Conservation (phyloP, 2,888 invertebrate species). For the Apotomis turbidana region DNA sequence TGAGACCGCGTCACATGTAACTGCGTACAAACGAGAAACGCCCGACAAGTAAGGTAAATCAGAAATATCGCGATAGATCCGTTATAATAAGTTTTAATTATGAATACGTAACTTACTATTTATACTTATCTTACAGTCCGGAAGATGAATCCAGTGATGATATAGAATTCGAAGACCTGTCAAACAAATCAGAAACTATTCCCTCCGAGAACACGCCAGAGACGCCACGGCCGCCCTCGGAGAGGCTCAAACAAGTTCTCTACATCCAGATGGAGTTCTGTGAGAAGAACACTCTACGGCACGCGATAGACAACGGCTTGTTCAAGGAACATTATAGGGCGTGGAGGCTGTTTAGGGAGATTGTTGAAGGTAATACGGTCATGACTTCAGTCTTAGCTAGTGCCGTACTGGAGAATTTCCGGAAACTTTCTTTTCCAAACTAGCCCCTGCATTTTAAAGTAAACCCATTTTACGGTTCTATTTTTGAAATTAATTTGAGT, state of each 20-base stretch:
- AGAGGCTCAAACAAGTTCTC: slow-evolving; percentile 85
- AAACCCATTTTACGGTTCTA: too few species aligned
- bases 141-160: slow-evolving; percentile 84
- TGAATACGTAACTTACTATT: too few species aligned
- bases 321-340: slow-evolving; percentile 90
- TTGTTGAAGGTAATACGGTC: slow-evolving; percentile 89
- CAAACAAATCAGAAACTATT: slow-evolving; percentile 64
- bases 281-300: slow-evolving; percentile 94
- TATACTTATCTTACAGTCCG: slow-evolving; percentile 54
- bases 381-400: background rate
- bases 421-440: too few species aligned
- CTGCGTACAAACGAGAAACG: too few species aligned
- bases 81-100: too few species aligned
- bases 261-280: slow-evolving; percentile 99
- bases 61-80: too few species aligned
- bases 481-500: too few species aligned
- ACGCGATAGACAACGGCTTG: slow-evolving; percentile 93
- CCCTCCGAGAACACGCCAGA: slow-evolving; percentile 65
- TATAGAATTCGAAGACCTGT: slow-evolving; percentile 85
- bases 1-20: too few species aligned
- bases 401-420: background rate
- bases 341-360: slow-evolving; percentile 97
- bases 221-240: slow-evolving; percentile 53
- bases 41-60: too few species aligned
- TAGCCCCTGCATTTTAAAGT: too few species aligned